phyloP scores from a whole-genome alignment of 2,113 vertebrate species.

The Dendropsophus ebraccatus region DNA sequence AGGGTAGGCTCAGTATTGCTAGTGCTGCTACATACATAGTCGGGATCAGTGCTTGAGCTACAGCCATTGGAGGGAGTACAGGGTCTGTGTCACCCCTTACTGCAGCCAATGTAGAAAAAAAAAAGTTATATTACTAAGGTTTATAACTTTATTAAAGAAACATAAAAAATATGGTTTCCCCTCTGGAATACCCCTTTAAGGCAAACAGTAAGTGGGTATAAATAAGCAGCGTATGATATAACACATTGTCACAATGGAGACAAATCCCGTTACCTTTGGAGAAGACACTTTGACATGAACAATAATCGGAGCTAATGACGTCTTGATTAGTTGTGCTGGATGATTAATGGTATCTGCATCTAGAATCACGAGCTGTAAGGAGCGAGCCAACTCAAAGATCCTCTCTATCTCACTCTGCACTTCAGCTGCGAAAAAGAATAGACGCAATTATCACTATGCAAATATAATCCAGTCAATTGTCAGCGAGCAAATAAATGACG shows the following conservation, averaged over 20 bases:
- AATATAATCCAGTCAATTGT: conserved; percentile 6
- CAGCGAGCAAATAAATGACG: conserved; percentile 2
- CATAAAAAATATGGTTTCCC: no score
- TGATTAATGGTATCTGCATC: conserved; percentile 99
- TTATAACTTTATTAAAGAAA: no score
- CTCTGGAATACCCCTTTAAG: not conserved
- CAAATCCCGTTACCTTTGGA: conserved; percentile 83
- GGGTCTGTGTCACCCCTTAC: no score
- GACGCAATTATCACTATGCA: conserved; percentile 20
- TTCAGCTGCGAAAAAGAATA: conserved; percentile 78
- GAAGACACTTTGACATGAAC: conserved; percentile 98
- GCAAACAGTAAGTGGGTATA: not conserved
- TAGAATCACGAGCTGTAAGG: conserved; percentile 93
- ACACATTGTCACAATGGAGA: not conserved
- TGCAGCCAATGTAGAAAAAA: no score
- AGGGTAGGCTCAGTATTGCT: no score
- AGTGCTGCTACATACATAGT: no score
- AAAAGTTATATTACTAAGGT: no score
- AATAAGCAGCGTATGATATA: not conserved
- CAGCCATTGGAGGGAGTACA: no score
- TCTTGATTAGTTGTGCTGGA: conserved; percentile 96
- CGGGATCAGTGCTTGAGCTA: no score
- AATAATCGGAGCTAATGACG: conserved; percentile 96
- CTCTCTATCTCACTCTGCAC: conserved; percentile 98
- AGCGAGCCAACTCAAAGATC: conserved; percentile 96